Evolutionary conservation across 2,113 vertebrate genomes (phyloP), one percentile per base, ranked within the genome.

Genomic region (Myodes glareolus): DNA sequence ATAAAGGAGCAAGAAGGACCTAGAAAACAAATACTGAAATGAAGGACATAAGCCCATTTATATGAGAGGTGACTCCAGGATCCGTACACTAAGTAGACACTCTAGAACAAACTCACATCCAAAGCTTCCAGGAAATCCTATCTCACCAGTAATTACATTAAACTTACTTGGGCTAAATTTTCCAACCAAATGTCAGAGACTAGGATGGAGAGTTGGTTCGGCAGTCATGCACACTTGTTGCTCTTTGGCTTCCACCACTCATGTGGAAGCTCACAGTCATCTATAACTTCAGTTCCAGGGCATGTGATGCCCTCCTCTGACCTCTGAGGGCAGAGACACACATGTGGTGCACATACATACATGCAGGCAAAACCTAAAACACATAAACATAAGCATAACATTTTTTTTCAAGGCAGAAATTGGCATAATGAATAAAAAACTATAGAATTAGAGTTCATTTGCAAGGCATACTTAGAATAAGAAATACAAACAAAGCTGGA

Each of bases 11-110:
- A 92, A 58, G 52, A 39, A 42, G 45, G n/a, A 45, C 82, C 27
- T 85, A 19, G 47, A 92, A 95, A 94, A 80, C 10, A 92, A 92
- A 93, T 25, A 73, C 33, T n/a, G 77, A 88, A 96, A 88, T 47
- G 27, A 25, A 27, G 86, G 67, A 63, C 7, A 21, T 75, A 94
- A 92, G 27, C 8, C 42, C 42, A 65, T 5, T 75, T 85, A 42
- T 72, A 33, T 45, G 39, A 21, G 36, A 31, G 25, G n/a, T 68
- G 12, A 85, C 10, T 55, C 39, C 33, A 58, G 29, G 52, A 33
- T 29, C 39, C n/a, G 19, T 12, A 23, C 3, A 29, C 23, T 27
- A n/a, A 84, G 16, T 8, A 84, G 52, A 33, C 10, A 19, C 82
- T 87, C 58, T 17, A 52, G 33, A 29, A 55, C 19, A 47, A 58